A percentile compares a stretch with the other conserved stretches of the same genome.
Conservation (phyloP, 1,140 invertebrate species). For the Oreohelix idahoensis region DNA sequence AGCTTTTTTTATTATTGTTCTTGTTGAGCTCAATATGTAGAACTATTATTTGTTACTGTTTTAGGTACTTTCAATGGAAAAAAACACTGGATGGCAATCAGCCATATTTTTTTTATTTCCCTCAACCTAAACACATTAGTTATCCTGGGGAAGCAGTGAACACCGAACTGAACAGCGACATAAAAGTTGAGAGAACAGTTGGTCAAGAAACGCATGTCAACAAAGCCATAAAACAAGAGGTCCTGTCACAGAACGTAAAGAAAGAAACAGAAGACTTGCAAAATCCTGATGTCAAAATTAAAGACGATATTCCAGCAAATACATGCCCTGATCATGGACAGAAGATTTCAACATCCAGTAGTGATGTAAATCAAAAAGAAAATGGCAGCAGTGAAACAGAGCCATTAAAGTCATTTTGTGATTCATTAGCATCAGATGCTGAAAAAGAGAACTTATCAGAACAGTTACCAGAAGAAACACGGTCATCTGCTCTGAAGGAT, state of each 20-base stretch:
- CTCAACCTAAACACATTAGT: slow-evolving; percentile 57
- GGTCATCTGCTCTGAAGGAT: not conserved
- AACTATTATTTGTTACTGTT: too few species aligned
- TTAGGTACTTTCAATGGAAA: slow-evolving; percentile 88
- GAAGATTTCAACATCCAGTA: not conserved
- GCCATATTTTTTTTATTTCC: slow-evolving; percentile 84
- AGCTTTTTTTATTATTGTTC: too few species aligned
- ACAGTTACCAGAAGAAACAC: not conserved
- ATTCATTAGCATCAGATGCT: not conserved
- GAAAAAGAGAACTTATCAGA: not conserved
- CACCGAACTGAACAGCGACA: not conserved
- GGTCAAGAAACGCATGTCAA: not conserved
- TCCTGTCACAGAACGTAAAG: not conserved
- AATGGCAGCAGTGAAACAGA: not conserved
- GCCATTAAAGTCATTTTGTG: not conserved
- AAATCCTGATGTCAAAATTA: not conserved
- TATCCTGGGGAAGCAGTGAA: not conserved
- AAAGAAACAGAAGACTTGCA: not conserved
- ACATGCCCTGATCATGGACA: too few species aligned
- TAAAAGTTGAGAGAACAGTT: not conserved
- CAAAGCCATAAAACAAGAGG: not conserved
- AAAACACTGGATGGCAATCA: slow-evolving; percentile 78
- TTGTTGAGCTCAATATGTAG: too few species aligned
- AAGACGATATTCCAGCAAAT: not conserved
- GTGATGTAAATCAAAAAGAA: not conserved